These are phyloP conservation scores for Trissonchulus latispiculum DNA, from an alignment of 2,888 invertebrate species.

Conservation along the genomic window DNA sequence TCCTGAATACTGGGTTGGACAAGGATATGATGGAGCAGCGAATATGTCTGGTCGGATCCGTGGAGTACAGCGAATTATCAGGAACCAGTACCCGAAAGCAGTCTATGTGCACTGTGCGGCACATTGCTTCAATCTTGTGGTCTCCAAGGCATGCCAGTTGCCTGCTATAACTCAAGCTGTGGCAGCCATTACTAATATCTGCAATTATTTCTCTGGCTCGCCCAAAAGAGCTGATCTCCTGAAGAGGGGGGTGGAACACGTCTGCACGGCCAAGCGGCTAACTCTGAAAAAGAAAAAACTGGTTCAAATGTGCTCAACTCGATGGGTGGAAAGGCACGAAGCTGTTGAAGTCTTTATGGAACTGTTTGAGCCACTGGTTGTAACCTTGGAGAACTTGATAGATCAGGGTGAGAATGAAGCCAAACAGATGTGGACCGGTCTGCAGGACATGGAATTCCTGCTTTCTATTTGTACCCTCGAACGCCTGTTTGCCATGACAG, in stretches of 20 bases:
- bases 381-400: background rate
- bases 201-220: too few relatives aligned
- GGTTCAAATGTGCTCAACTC: background rate
- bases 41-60: conserved; percentile 31
- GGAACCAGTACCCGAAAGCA: conserved; percentile 25
- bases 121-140: conserved; percentile 28
- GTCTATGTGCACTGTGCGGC: conserved; percentile 28
- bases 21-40: conserved; percentile 35
- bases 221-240: too few relatives aligned
- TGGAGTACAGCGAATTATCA: conserved; percentile 34
- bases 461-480: background rate
- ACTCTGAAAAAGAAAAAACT: too few relatives aligned
- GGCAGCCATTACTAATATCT: too few relatives aligned
- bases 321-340: conserved; percentile 9
- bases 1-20: conserved; percentile 3
- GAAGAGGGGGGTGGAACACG: too few relatives aligned
- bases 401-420: background rate
- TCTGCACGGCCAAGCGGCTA: too few relatives aligned
- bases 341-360: background rate
- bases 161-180: background rate
- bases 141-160: conserved; percentile 22
- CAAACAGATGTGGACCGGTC: too few relatives aligned
- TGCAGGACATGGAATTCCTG: background rate
- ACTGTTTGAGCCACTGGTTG: background rate
- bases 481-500: background rate